Evolutionary conservation across 2,888 invertebrate species (phyloP), one percentile per base, ranked within the genome.

Genomic region (Archaeoteleia sp.): DNA sequence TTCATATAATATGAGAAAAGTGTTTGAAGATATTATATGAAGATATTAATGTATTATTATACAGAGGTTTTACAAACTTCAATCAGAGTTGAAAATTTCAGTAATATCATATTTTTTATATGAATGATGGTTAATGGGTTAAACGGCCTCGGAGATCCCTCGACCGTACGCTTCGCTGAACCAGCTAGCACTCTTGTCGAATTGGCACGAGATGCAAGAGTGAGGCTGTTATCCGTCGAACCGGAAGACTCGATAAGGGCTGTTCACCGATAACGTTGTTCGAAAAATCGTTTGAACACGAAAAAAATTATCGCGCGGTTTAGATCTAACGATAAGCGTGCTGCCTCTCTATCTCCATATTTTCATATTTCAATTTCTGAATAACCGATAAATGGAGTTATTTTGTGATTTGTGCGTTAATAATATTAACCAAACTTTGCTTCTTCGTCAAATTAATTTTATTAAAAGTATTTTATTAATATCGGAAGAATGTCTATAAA

Each of bases 241-340:
- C 67, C 62, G 67, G 67, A 67, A 67, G 54, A 42, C 53, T 40
- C 58, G 67, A 67, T 67, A 67, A 67, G 67, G 49, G 58, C 37
- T 67, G 55, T 51, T 57, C 62, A 34, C 55, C 67, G 67, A 67
- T 67, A 62, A 67, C 45, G 57, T 62, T 62, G 62, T 62, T 67
- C 53, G 53, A 46, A 67, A 58, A 67, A 67, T 68, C 48, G 54
- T 62, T 49, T 37, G 54, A 34, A 62, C 68, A 58, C 37, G 23
- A 39, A 60, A 63, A 68, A 67, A 62, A 53, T 54, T 68, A 63
- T 68, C 54, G 37, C 23, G 25, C 39, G 17, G 58, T 60, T 62
- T 60, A 49, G 58, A 68, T 68, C 62, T 45, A 49, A 46, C 35
- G 57, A 46, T 57, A 43, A 67, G 51, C 25, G 53, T 58, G 54